Evolutionary conservation across 2,888 invertebrate species (phyloP).

Genomic region (Pyrgus malvae): DNA sequence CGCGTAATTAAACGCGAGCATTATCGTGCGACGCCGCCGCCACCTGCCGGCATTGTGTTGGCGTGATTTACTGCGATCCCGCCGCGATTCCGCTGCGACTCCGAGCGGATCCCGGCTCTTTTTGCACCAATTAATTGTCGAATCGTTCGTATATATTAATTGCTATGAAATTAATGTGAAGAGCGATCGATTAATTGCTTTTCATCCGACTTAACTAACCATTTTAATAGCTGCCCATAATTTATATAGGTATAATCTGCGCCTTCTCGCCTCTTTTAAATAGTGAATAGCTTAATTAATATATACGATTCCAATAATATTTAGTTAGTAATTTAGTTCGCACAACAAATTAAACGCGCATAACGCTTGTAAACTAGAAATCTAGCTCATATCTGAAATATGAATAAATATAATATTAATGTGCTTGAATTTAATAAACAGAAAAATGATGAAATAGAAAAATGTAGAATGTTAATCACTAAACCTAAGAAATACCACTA

Average conservation of each 20-base stretch:
- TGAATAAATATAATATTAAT: not conserved
- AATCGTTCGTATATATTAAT: slow-evolving; percentile 77
- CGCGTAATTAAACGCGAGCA: slow-evolving; percentile 81
- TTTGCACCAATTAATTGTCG: slow-evolving; percentile 80
- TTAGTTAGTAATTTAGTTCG: slow-evolving; percentile 20
- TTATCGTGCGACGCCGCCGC: slow-evolving; percentile 78
- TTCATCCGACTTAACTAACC: slow-evolving; percentile 27
- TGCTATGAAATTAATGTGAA: slow-evolving; percentile 74
- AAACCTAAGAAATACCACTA: too few relatives aligned
- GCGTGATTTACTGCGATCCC: slow-evolving; percentile 78
- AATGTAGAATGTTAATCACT: too few relatives aligned
- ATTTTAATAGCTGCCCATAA: slow-evolving; percentile 27
- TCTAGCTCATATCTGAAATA: not conserved
- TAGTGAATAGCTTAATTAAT: slow-evolving; percentile 27
- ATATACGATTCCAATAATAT: slow-evolving; percentile 13
- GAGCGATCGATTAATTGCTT: slow-evolving; percentile 46
- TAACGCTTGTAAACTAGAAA: slow-evolving; percentile 25
- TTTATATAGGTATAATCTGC: slow-evolving; percentile 25
- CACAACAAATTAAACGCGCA: slow-evolving; percentile 15
- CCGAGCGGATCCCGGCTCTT: slow-evolving; percentile 70
- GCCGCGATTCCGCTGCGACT: slow-evolving; percentile 70
- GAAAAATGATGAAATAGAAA: not conserved
- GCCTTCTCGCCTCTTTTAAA: slow-evolving; percentile 26
- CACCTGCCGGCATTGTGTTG: slow-evolving; percentile 79
- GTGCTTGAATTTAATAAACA: not conserved